Percentiles rank a stretch among this genome's conserved stretches.
These are phyloP conservation scores for Anisognathus igniventris DNA, from an alignment of 2,797 vertebrate genomes.

Conservation along the genomic window DNA sequence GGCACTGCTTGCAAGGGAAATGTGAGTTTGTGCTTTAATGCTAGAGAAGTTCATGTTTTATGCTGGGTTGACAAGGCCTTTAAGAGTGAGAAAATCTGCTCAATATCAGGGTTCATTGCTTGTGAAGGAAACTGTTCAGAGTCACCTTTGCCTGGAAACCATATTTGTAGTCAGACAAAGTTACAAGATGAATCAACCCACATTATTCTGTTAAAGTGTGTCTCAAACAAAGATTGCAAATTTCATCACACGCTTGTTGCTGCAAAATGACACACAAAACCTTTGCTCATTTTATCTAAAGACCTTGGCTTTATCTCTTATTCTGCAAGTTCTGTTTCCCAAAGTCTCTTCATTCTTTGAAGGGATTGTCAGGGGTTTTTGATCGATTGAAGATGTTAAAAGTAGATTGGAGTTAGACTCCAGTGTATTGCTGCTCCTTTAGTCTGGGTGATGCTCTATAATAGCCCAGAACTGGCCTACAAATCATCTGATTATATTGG, in stretches of 20 bases:
- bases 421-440: neutral
- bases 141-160: conserved; percentile 5
- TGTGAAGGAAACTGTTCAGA: neutral
- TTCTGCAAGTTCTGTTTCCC: neutral
- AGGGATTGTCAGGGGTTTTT: neutral
- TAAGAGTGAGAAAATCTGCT: neutral
- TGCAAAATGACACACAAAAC: neutral
- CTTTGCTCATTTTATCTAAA: neutral
- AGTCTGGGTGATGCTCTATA: neutral
- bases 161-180: neutral
- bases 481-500: conserved; percentile 23
- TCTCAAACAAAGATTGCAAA: neutral
- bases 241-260: neutral
- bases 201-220: neutral
- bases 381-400: neutral
- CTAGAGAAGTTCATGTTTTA: neutral
- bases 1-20: neutral
- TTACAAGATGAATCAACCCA: neutral
- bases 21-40: neutral
- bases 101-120: neutral
- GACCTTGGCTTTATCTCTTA: neutral
- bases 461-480: neutral
- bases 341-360: neutral
- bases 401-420: conserved; percentile 1
- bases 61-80: neutral